Base-by-base conservation (phyloP, 1,140 invertebrate genomes). In the Zaprionus ornatus region DNA sequence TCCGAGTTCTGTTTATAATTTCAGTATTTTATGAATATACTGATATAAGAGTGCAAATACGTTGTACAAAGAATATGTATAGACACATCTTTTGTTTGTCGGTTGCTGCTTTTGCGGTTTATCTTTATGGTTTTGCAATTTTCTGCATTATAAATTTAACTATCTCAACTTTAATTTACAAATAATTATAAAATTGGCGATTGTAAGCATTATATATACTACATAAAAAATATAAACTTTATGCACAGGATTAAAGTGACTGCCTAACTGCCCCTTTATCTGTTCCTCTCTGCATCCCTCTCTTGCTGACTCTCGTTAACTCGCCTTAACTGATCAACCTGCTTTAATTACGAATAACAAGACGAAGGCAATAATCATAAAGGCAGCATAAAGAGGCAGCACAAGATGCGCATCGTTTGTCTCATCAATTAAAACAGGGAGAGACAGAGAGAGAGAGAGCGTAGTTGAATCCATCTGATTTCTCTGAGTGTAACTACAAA, bases 371-470 rank as follows among this genome's bases (percentile, higher is more conserved):
- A 84, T 87, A 78, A 87, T 80, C 80, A 75, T 83, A 87, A 87
- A 82, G 65, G 50, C 66, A 57, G 35, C 52, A 56, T 55, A 55
- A 37, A 57, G 57, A 40, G 12, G 45, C 37, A 45, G 37, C 10
- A 56, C 67, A 82, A 61, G 42, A 76, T 19, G 42, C 60, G 40
- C 61, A 23, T 40, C 77, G 56, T 60, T 80, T 79, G 79, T 42
- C 61, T 65, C 83, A 82, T 86, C 80, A 87, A 88, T 87, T 80
- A 88, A 88, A 88, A 80, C 40, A 17, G n/a, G 2, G 40, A 45
- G n/a, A 45, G 40, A 17, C 6, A 45, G 6, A 9, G 40, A 17
- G n/a, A 17, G n/a, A 19, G 40, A 45, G 7, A 10, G 40, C 2
- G 42, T 21, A 59, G 19, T 50, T 13, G 1, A 13, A 21, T 3